Evolutionary conservation across 1,140 invertebrate genomes (phyloP).

Genomic region (Pachypeltis micranthus): DNA sequence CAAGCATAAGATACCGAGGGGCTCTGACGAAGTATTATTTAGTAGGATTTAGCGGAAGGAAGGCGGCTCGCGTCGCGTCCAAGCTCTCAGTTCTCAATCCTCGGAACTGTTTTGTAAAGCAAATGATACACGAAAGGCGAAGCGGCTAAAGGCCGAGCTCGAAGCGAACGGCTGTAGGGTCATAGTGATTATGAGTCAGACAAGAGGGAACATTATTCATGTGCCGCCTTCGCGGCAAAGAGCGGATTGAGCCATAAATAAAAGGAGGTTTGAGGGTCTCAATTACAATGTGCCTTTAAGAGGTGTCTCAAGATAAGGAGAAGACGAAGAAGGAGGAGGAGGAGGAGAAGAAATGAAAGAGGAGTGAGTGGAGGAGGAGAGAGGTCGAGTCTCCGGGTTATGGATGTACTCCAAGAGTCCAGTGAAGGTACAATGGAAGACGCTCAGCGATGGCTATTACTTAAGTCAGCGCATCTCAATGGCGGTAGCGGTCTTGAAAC

Average conservation of each 20-base stretch:
- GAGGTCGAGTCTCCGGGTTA: neutral
- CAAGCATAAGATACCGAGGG: too few relatives aligned
- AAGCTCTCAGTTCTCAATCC: neutral
- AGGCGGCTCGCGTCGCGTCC: neutral
- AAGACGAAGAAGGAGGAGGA: neutral
- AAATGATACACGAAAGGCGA: neutral
- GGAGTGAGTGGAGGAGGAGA: neutral
- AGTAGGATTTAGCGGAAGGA: too few relatives aligned
- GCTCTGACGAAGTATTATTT: too few relatives aligned
- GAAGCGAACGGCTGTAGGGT: neutral
- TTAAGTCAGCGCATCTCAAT: conserved; percentile 3
- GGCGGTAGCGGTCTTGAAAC: neutral
- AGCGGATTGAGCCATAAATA: conserved; percentile 9
- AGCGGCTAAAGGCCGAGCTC: neutral
- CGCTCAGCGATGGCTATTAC: conserved; percentile 2
- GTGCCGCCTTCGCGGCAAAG: conserved; percentile 5
- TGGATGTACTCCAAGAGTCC: neutral
- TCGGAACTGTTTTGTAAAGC: conserved; percentile 3
- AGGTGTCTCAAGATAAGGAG: conserved; percentile 9
- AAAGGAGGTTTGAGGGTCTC: conserved; percentile 6
- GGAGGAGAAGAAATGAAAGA: neutral
- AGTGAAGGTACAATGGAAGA: conserved; percentile 4
- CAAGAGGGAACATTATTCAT: conserved; percentile 7
- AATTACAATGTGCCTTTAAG: conserved; percentile 9
- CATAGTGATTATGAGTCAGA: conserved; percentile 6